Base-by-base conservation (phyloP, 2,888 invertebrate genomes). In the Eurois occulta region DNA sequence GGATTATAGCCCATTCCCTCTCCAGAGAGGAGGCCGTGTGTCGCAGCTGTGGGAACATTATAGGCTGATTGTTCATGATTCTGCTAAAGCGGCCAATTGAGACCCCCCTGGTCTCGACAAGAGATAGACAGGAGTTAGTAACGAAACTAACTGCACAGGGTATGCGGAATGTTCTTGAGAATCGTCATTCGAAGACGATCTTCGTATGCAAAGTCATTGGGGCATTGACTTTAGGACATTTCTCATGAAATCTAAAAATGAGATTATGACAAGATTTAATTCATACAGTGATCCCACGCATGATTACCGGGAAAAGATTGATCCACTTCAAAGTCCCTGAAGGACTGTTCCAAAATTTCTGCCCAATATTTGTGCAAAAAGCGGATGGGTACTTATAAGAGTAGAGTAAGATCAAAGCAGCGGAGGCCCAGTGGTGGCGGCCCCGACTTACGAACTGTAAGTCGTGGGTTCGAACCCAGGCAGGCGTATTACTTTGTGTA, bases 301-400 rank as follows among this genome's bases (percentile, higher is more conserved):
- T 13, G 16, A 28, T 55, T 84, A 28, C 79, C 1, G 28, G 28
- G 21, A 78, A 84, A 28, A n/a, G 0, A n/a, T 79, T 79, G 84
- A 80, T 70, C 70, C 84, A 84, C 35, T 48, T 43, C 24, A 55
- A 13, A 58, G 35, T 24, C 21, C 1, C 55, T 55, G 35, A 70
- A n/a, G 28, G 24, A 48, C n/a, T 69, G n/a, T 41, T 58, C 24
- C 65, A 83, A 66, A 62, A 62, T 62, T 35, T 62, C 32, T 62
- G 10, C 21, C 4, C 18, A 32, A 18, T 60, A 18, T 60, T 32
- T 32, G 60, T 60, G 8, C 18, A 8, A 16, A 28, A 58, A 28
- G 5, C 65, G 32, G 18, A 46, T 46, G 16, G 46, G 46, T n/a
- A n/a, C n/a, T n/a, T 46, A 5, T 46, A 46, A 18, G 46, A 46